Evolutionary conservation across 2,797 vertebrate genomes (phyloP), one percentile per base, ranked within the genome.

Genomic region (Pelodytes ibericus): DNA sequence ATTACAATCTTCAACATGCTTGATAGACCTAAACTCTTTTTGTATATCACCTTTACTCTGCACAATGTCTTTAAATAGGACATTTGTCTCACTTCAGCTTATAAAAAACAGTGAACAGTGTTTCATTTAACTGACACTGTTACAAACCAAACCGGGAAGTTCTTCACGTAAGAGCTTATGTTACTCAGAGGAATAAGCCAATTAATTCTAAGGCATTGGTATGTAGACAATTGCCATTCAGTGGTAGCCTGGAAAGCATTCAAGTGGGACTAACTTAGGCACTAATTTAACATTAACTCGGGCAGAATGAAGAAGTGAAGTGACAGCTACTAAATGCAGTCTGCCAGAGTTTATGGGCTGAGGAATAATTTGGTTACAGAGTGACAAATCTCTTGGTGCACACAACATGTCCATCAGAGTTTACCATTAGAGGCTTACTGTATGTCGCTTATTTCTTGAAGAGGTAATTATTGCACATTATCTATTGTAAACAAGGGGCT

Each of bases 321-420:
- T 83, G 87, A 86, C 87, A 88, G 81, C 82, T 85, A 82, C 75
- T 74, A 75, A 82, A 80, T 73, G 79, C 81, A 84, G 81, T 84
- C 80, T 39, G 77, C 2, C 68, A 79, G 10, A 83, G 81, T 84
- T 82, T 33, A 80, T 83, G 84, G 85, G 80, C 68, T 75, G 71
- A 75, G 81, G 72, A 82, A 80, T 63, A 71, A 82, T 72, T 80
- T 66, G 72, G 63, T 81, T 81, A 77, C 18, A 47, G 72, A 72
- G 73, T 77, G 77, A n/a, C 66, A 75, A 72, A 26, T n/a, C 74
- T 65, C 39, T 0, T 69, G 65, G 60, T 70, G 60, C 58, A 44
- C 56, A 71, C 3, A 77, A 0, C 22, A 67, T 39, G 72, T 71
- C 51, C 51, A 72, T 57, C 3, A 0, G 60, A n/a, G 53, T 74